Conservation (phyloP, 2,113 vertebrate genomes). For the Neopipo cinnamomea region DNA sequence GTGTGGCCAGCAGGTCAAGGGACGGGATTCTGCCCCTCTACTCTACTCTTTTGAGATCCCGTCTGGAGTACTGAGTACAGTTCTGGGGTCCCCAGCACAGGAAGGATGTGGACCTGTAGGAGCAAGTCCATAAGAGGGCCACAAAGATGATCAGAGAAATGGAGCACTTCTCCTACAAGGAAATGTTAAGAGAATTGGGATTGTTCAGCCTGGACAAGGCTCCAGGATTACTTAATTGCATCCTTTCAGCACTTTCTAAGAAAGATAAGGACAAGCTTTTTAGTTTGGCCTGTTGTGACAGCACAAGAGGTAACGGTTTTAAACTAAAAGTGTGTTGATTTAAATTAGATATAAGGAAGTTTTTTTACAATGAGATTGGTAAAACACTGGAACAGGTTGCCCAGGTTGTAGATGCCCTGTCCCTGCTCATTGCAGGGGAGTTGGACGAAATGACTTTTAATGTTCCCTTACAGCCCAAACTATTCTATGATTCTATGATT, state of each 20-base stretch:
- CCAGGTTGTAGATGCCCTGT: no score
- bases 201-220: neutral
- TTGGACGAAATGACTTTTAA: neutral
- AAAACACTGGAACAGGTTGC: neutral
- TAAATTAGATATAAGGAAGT: neutral
- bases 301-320: neutral
- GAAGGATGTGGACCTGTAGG: neutral
- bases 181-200: neutral
- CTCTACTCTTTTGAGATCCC: neutral
- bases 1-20: fast-evolving
- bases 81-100: fast-evolving
- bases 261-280: neutral
- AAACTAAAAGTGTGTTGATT: neutral
- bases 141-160: neutral
- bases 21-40: neutral
- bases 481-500: neutral
- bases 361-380: neutral
- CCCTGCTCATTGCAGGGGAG: neutral
- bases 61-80: neutral
- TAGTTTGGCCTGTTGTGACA: neutral
- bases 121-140: neutral
- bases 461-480: neutral
- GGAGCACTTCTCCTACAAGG: neutral
- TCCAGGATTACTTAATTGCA: neutral
- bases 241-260: neutral